phyloP scores from a whole-genome alignment of 2,113 vertebrate species.

The Atractosteus spatula region DNA sequence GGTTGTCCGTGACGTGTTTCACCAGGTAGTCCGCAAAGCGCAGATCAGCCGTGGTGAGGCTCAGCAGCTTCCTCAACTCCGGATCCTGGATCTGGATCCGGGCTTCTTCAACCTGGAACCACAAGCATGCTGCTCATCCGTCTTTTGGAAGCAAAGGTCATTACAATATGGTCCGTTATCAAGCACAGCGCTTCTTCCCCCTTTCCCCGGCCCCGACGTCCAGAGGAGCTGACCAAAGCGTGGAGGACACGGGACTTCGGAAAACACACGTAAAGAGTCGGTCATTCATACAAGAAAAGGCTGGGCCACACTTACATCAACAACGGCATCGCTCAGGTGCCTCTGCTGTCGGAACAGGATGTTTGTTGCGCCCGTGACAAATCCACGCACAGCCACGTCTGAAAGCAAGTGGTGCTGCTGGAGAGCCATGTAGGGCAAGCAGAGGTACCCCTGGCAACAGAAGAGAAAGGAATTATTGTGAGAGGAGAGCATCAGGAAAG shows the following conservation, averaged over 20 bases:
- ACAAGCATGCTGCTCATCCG: too few relatives aligned
- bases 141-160: too few relatives aligned
- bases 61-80: conserved; percentile 82
- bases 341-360: conserved; percentile 95
- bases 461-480: conserved; percentile 15
- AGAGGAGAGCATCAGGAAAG: too few relatives aligned
- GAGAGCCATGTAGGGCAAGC: conserved; percentile 94
- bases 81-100: conserved; percentile 85
- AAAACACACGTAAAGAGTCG: too few relatives aligned
- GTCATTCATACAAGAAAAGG: neutral
- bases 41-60: conserved; percentile 88
- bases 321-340: conserved; percentile 88
- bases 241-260: too few relatives aligned
- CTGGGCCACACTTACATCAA: conserved; percentile 73
- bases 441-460: conserved; percentile 84
- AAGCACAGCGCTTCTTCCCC: too few relatives aligned
- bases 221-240: too few relatives aligned
- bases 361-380: conserved; percentile 94
- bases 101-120: conserved; percentile 84
- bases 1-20: conserved; percentile 91
- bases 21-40: conserved; percentile 91
- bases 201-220: too few relatives aligned
- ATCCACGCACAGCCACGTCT: conserved; percentile 85
- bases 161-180: too few relatives aligned
- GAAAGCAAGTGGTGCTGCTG: conserved; percentile 97